Conservation (phyloP, 2,113 vertebrate species). For the Xyrauchen texanus region DNA sequence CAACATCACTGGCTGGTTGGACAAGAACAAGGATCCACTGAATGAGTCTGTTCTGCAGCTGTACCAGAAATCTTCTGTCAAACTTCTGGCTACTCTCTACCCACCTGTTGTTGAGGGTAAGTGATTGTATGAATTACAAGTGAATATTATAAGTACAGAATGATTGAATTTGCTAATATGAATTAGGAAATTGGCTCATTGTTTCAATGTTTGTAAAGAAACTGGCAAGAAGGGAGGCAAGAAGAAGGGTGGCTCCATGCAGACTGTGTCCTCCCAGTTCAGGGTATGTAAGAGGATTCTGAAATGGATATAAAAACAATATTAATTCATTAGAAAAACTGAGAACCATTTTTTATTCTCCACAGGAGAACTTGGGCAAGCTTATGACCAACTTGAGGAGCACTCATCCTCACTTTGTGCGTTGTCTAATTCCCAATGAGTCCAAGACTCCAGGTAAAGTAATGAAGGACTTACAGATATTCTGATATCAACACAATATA, state of each 20-base stretch:
- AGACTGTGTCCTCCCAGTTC: slow-evolving; percentile 56
- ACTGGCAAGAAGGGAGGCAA: slow-evolving; percentile 54
- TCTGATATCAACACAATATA: neutral
- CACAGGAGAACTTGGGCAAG: slow-evolving; percentile 53
- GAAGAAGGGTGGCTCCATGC: slow-evolving; percentile 60
- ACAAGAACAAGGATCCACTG: slow-evolving; percentile 61
- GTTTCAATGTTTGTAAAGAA: neutral
- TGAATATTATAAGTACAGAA: too few relatives aligned
- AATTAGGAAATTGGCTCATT: neutral
- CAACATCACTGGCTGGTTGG: slow-evolving; percentile 66
- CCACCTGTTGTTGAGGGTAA: slow-evolving; percentile 56
- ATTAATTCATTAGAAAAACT: neutral
- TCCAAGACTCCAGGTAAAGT: slow-evolving; percentile 54
- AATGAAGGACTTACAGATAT: neutral
- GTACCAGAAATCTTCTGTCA: slow-evolving; percentile 51
- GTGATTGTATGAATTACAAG: neutral
- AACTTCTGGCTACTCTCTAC: slow-evolving; percentile 52
- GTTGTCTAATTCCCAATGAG: slow-evolving; percentile 58
- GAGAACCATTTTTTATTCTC: neutral
- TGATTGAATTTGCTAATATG: neutral
- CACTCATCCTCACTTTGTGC: slow-evolving; percentile 59
- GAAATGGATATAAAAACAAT: too few relatives aligned
- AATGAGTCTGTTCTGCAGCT: slow-evolving; percentile 55
- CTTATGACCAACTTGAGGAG: slow-evolving; percentile 59
- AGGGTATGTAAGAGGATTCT: slow-evolving; percentile 42